Evolutionary conservation across 2,888 invertebrate species (phyloP).

Genomic region (Nomada fabriciana): DNA sequence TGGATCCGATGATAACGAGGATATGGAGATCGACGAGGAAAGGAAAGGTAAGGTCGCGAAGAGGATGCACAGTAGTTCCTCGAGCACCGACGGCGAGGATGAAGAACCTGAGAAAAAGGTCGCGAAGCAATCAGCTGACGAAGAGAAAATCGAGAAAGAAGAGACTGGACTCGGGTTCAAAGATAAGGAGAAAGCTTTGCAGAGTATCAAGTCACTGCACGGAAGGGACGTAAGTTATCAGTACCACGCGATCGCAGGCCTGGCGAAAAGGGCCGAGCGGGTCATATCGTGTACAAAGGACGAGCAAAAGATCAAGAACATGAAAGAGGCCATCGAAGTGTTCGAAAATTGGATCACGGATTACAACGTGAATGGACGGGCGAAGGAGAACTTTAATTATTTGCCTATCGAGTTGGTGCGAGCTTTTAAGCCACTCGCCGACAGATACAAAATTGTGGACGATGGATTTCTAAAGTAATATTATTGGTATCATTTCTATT

Average conservation of each 20-base stretch:
- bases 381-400: constrained; percentile 90
- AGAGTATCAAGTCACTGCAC: constrained; percentile 88
- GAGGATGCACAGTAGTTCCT: constrained; percentile 57
- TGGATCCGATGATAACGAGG: constrained; percentile 22
- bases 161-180: constrained; percentile 90
- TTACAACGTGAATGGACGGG: constrained; percentile 88
- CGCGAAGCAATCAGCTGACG: constrained; percentile 68
- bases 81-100: constrained; percentile 54
- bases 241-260: constrained; percentile 89
- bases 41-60: constrained; percentile 45
- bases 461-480: constrained; percentile 76
- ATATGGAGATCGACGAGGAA: constrained; percentile 52
- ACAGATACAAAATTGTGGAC: constrained; percentile 85
- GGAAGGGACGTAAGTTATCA: constrained; percentile 92
- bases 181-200: constrained; percentile 90
- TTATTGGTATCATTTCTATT: not conserved
- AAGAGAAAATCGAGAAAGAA: constrained; percentile 83
- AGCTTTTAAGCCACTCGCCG: constrained; percentile 86
- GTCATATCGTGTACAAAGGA: constrained; percentile 91
- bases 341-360: constrained; percentile 91
- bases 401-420: constrained; percentile 87
- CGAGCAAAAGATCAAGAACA: constrained; percentile 90
- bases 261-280: constrained; percentile 90
- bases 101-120: constrained; percentile 73
- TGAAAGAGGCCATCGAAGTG: constrained; percentile 89